A percentile compares a stretch with the other conserved stretches of the same genome.
phyloP scores from a whole-genome alignment of 1,140 invertebrate species.

The Phenacoccus solenopsis region DNA sequence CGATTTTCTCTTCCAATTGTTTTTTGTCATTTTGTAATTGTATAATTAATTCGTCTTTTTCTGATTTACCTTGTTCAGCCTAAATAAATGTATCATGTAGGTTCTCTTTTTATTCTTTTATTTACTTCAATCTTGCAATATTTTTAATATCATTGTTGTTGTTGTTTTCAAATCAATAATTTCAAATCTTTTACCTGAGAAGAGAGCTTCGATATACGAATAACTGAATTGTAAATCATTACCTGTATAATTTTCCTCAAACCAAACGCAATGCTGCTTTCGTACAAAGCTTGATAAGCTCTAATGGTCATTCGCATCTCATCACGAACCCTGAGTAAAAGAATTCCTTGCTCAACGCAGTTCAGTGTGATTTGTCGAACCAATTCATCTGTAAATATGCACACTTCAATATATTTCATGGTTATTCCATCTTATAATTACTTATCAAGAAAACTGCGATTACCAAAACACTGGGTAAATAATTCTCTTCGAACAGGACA shows the following conservation, averaged over 20 bases:
- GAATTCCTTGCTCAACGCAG: constrained; percentile 88
- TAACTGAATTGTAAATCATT: too few species aligned
- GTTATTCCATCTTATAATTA: not conserved
- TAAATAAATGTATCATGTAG: too few species aligned
- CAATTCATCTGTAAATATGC: constrained; percentile 15
- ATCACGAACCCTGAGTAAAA: constrained; percentile 82
- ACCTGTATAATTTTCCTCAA: constrained; percentile 92
- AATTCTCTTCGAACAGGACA: constrained; percentile 87
- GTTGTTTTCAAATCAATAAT: too few species aligned
- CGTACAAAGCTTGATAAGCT: constrained; percentile 88
- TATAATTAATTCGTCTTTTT: constrained; percentile 46
- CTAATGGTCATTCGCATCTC: constrained; percentile 93
- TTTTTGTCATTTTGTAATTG: constrained; percentile 55
- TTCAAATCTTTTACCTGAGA: too few species aligned
- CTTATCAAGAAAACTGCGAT: constrained; percentile 31
- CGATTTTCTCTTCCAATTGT: constrained; percentile 61
- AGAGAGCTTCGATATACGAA: too few species aligned
- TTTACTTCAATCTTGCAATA: too few species aligned
- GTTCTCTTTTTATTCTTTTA: too few species aligned
- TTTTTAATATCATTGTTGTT: too few species aligned
- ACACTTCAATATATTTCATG: not conserved
- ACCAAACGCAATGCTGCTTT: constrained; percentile 94
- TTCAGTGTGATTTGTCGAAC: constrained; percentile 44
- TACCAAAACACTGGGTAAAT: constrained; percentile 94
- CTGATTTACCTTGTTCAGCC: constrained; percentile 53